Evolutionary conservation across 2,113 vertebrate genomes (phyloP), one percentile per base, ranked within the genome.

Genomic region (Stegastes partitus): DNA sequence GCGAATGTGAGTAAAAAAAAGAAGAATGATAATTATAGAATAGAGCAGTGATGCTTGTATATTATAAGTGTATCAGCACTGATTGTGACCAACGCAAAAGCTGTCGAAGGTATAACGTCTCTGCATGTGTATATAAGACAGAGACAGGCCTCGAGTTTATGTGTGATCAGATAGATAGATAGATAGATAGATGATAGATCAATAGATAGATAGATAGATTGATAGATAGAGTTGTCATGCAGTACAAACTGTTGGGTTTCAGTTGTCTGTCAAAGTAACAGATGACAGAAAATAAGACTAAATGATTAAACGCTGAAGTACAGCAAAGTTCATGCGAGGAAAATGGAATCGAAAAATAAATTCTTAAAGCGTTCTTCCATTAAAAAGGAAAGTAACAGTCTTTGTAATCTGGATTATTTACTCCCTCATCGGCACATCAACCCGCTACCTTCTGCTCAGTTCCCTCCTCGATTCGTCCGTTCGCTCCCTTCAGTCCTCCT

Each of bases 331-430:
- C 91, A 90, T 92, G 89, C 89, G 66, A 28, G 28, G 70, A 61
- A 8, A 34, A 34, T 49, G 34, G 25, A 68, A 45, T 45, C 51
- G 11, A 49, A 70, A 83, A 74, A 69, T 7, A 72, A 85, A 62
- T 9, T 10, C 2, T 54, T 63, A 67, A 81, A 80, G 73, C 64
- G 44, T 81, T 72, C 69, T 51, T 70, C 68, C 74, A 74, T 63
- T 73, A 76, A 78, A 85, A 88, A 82, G 22, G 25, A 61, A 77
- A 71, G 16, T 85, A 87, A 92, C 88, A 90, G 88, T 91, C 89
- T 87, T 57, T 12, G 25, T 62, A n/a, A 68, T 67, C 39, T 56
- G 19, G 0, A 55, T 64, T 39, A 5, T 54, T 73, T 47, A 11
- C 51, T 57, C 45, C 47, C 19, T 26, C 39, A 34, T 9, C 31